These are phyloP conservation scores for Aphelocoma californica DNA, from an alignment of 2,797 vertebrate genomes.

Conservation along the genomic window DNA sequence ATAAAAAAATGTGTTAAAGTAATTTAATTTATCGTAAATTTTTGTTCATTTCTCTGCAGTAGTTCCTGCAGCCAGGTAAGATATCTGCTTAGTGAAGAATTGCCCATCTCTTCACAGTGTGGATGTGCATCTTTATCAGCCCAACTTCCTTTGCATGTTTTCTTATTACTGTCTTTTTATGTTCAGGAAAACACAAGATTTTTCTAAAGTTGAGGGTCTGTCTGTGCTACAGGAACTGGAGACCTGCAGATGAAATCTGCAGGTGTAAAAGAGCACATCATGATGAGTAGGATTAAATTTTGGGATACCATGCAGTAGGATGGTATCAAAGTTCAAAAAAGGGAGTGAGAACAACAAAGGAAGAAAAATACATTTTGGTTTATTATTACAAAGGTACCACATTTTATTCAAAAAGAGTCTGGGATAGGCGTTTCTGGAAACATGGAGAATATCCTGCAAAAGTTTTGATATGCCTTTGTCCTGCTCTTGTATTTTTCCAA, in stretches of 20 bases:
- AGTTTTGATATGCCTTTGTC: background rate
- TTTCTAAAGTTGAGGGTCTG: background rate
- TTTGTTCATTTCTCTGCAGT: conserved; percentile 11
- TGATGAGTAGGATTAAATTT: too few relatives aligned
- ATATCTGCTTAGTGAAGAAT: background rate
- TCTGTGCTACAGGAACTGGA: background rate
- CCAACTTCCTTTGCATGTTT: background rate
- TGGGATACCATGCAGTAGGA: too few relatives aligned
- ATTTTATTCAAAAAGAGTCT: background rate
- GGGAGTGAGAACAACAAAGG: background rate
- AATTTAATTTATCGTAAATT: conserved; percentile 46
- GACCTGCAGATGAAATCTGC: background rate
- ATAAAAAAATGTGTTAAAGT: conserved; percentile 32
- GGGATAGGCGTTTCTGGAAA: background rate
- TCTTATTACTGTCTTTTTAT: background rate
- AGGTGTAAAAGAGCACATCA: background rate
- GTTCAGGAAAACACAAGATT: background rate
- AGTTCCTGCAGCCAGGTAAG: background rate
- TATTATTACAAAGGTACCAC: background rate
- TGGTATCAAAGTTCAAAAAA: background rate
- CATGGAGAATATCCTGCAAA: background rate
- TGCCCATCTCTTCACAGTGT: background rate
- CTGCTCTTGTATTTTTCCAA: background rate
- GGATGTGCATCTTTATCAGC: background rate
- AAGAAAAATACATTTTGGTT: background rate